Evolutionary conservation across 2,888 invertebrate genomes (phyloP).

Genomic region (Eurois occulta): DNA sequence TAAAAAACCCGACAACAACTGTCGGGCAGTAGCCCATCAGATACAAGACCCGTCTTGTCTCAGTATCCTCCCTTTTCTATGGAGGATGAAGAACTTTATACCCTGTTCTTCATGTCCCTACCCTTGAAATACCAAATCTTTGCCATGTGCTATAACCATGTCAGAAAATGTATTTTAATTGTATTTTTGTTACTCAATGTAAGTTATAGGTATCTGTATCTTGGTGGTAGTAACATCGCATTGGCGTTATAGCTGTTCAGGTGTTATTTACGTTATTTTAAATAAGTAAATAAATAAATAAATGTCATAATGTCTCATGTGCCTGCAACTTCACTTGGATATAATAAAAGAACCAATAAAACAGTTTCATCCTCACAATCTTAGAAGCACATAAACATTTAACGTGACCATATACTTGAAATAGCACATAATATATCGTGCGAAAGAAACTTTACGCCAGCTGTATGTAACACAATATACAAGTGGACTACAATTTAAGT

Average conservation of each 20-base stretch:
- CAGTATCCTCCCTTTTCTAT: too few relatives aligned
- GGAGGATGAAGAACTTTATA: background rate
- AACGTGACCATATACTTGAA: slow-evolving; percentile 41
- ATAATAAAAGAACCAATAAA: background rate
- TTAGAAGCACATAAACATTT: slow-evolving; percentile 29
- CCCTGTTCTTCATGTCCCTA: background rate
- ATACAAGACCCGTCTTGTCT: background rate
- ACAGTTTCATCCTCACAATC: slow-evolving; percentile 22
- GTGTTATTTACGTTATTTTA: too few relatives aligned
- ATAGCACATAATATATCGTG: slow-evolving; percentile 22
- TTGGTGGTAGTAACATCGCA: too few relatives aligned
- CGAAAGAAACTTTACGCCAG: slow-evolving; percentile 23
- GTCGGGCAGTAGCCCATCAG: background rate
- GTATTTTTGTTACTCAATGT: too few relatives aligned
- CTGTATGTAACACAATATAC: slow-evolving; percentile 23
- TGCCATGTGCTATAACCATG: background rate
- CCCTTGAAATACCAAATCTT: background rate
- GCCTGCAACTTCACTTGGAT: background rate
- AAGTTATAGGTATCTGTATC: too few relatives aligned
- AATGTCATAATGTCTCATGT: slow-evolving; percentile 6
- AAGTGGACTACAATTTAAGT: slow-evolving; percentile 30
- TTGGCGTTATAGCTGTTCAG: too few relatives aligned
- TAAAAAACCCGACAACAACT: background rate
- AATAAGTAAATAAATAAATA: too few relatives aligned
- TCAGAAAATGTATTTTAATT: too few relatives aligned